A percentile compares a stretch with the other conserved stretches of the same genome.
Conservation (phyloP, 2,113 vertebrate species). For the Cardinalis cardinalis region DNA sequence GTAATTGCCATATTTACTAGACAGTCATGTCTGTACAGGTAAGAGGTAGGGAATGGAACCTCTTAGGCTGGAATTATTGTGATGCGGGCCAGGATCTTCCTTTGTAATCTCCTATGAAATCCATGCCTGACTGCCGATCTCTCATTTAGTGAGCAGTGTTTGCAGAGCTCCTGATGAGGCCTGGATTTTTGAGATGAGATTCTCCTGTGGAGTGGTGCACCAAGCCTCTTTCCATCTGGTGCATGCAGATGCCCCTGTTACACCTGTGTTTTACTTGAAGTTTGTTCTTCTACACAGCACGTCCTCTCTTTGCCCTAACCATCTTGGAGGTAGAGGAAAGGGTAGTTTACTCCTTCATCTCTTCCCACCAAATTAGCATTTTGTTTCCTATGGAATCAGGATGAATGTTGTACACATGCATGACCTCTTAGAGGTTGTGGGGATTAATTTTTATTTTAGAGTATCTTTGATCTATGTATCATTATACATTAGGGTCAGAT, state of each 20-base stretch:
- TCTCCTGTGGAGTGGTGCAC: background rate
- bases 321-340: background rate
- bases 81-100: background rate
- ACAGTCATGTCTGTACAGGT: background rate
- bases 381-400: background rate
- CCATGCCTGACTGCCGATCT: background rate
- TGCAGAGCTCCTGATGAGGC: background rate
- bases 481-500: background rate
- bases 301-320: background rate
- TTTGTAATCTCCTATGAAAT: background rate
- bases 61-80: background rate
- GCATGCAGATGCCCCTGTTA: background rate
- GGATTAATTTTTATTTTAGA: background rate
- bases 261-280: background rate
- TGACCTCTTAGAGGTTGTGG: background rate
- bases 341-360: background rate
- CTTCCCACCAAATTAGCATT: background rate
- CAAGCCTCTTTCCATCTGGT: background rate
- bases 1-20: background rate
- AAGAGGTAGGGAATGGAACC: background rate
- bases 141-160: background rate
- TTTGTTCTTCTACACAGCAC: background rate
- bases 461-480: background rate
- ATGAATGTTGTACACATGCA: background rate
- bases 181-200: background rate